A percentile compares a stretch with the other conserved stretches of the same genome.
These are phyloP conservation scores for Bursaphelenchus mucronatus DNA, from an alignment of 1,140 invertebrate genomes.

Conservation along the genomic window DNA sequence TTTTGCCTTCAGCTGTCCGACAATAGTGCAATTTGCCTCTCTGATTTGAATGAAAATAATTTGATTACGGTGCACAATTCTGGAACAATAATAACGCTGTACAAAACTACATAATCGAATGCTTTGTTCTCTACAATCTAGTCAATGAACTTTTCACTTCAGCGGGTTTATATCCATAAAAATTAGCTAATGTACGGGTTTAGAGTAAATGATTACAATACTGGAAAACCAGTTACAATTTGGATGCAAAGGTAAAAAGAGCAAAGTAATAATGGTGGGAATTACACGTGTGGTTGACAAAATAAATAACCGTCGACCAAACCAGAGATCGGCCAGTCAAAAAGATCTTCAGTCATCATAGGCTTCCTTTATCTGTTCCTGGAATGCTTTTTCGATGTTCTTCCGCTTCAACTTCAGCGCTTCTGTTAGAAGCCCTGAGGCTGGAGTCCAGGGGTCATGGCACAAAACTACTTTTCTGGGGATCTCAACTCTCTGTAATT, in stretches of 20 bases:
- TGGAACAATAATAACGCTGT: too few species aligned
- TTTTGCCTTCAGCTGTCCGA: constrained; percentile 2
- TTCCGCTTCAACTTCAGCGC: constrained; percentile 93
- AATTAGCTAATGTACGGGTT: constrained; percentile 1
- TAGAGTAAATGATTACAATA: neutral
- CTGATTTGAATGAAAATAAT: neutral
- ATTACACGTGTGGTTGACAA: constrained; percentile 1
- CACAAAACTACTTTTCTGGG: constrained; percentile 83
- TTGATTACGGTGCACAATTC: too few species aligned
- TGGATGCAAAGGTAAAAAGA: constrained; percentile 1
- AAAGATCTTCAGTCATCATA: constrained; percentile 65
- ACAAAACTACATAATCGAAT: too few species aligned
- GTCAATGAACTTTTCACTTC: too few species aligned
- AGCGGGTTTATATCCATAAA: constrained; percentile 2
- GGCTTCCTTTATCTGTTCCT: constrained; percentile 82
- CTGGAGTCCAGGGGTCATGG: constrained; percentile 87
- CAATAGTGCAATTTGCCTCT: neutral
- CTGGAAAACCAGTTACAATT: neutral
- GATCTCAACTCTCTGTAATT: constrained; percentile 77
- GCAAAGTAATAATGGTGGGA: neutral
- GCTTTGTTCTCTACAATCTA: too few species aligned
- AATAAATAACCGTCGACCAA: neutral
- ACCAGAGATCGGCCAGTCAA: constrained; percentile 2
- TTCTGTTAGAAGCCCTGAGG: constrained; percentile 89
- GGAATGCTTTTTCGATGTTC: constrained; percentile 85